Percentiles rank a stretch among this genome's conserved stretches.
Evolutionary conservation across 2,888 invertebrate genomes (phyloP).

Genomic region (Caenorhabditis doughertyi): DNA sequence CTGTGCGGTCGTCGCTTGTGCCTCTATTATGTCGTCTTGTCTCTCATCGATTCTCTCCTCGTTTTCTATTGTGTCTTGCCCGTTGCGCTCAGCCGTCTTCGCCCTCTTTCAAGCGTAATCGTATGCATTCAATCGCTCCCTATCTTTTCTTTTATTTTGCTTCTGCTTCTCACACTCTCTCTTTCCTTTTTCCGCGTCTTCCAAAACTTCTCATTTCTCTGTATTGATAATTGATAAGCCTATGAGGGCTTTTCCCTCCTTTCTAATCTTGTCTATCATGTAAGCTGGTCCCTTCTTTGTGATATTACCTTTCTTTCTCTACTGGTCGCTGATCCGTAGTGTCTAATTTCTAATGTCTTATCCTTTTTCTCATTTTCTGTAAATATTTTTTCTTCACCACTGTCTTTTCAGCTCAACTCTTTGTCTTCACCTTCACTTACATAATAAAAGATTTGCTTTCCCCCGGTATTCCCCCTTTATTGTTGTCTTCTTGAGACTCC

Average conservation of each 20-base stretch:
- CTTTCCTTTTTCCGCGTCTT: slow-evolving; percentile 1
- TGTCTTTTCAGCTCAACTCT: neutral
- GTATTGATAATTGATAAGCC: slow-evolving; percentile 33
- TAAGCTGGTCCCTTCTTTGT: slow-evolving; percentile 44
- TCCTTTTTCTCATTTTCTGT: slow-evolving; percentile 21
- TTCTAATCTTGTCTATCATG: neutral
- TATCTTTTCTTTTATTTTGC: slow-evolving; percentile 31
- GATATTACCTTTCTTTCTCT: slow-evolving; percentile 6
- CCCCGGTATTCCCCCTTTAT: neutral
- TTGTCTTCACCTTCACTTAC: neutral
- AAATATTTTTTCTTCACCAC: slow-evolving; percentile 25
- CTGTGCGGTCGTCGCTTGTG: slow-evolving; percentile 35
- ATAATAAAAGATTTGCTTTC: slow-evolving; percentile 34
- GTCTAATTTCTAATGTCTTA: slow-evolving; percentile 33
- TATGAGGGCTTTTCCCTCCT: slow-evolving; percentile 21
- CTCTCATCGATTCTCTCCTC: slow-evolving; percentile 18
- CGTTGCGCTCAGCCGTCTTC: slow-evolving; percentile 5
- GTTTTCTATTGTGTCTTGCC: slow-evolving; percentile 6
- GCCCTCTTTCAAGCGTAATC: slow-evolving; percentile 41
- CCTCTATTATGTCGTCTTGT: slow-evolving; percentile 19
- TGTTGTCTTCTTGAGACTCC: neutral
- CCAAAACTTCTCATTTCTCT: neutral
- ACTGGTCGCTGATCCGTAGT: slow-evolving; percentile 48
- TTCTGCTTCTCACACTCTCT: slow-evolving; percentile 10
- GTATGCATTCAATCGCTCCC: slow-evolving; percentile 45